phyloP scores from a whole-genome alignment of 2,113 vertebrate genomes.

The Neolamprologus sp. region DNA sequence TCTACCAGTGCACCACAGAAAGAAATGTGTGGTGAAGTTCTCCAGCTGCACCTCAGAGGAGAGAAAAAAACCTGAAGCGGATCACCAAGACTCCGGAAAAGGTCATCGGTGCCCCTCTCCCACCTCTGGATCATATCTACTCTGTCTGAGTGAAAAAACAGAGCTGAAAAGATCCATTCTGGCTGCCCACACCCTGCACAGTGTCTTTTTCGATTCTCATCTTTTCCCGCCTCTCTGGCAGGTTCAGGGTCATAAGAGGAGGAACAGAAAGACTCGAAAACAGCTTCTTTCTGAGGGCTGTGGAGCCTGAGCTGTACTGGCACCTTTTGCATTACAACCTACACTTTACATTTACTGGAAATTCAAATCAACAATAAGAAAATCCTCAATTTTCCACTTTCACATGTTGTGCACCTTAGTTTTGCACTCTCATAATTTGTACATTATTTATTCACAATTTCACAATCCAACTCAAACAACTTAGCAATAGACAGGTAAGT shows the following conservation, averaged over 20 bases:
- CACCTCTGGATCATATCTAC: neutral
- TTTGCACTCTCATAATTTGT: neutral
- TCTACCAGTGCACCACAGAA: neutral
- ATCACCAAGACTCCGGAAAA: accelerated
- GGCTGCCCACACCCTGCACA: neutral
- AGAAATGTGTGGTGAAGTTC: neutral
- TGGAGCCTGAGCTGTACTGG: neutral
- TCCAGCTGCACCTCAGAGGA: neutral
- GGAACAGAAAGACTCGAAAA: neutral
- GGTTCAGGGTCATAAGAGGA: neutral
- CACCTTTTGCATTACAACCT: neutral
- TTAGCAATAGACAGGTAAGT: neutral
- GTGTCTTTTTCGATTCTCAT: neutral
- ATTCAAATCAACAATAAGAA: neutral
- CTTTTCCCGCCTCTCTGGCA: neutral
- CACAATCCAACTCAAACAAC: neutral
- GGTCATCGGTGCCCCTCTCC: neutral
- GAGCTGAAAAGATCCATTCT: neutral
- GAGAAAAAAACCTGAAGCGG: neutral
- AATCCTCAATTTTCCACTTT: neutral
- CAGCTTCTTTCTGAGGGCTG: neutral
- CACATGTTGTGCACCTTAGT: neutral
- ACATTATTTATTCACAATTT: neutral
- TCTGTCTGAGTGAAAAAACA: neutral
- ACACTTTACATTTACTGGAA: neutral